phyloP scores from a whole-genome alignment of 2,113 vertebrate species.

The Trematocara marginatum region DNA sequence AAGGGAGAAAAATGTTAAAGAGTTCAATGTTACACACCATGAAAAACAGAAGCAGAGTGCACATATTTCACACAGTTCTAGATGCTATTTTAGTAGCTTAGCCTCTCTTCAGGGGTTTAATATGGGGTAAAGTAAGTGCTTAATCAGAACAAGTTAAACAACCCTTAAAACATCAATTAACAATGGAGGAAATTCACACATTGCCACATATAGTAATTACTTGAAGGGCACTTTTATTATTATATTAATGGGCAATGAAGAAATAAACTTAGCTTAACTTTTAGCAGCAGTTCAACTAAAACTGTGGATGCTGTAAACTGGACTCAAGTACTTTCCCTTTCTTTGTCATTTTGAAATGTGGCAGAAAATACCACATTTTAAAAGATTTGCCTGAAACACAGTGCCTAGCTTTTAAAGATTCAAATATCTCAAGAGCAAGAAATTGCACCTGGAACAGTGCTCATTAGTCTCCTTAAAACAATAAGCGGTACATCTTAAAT shows the following conservation, averaged over 20 bases:
- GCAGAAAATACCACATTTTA: not conserved
- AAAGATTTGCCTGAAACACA: not conserved
- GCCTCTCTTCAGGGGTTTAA: not conserved
- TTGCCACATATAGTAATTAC: not conserved
- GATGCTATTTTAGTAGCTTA: not conserved
- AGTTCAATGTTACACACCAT: not conserved
- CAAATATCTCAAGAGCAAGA: not conserved
- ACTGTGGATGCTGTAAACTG: not conserved
- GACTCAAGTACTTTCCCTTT: not conserved
- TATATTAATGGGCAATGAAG: not conserved
- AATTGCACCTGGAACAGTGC: not conserved
- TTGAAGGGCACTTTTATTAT: not conserved
- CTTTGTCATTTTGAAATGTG: not conserved
- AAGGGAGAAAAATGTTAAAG: not conserved
- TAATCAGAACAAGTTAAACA: not conserved
- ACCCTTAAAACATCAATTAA: not conserved
- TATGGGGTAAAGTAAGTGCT: not conserved
- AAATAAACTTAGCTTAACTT: not conserved
- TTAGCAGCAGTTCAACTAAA: not conserved
- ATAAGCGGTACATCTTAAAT: not conserved
- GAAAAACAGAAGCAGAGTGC: not conserved
- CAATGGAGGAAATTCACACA: not conserved
- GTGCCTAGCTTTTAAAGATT: not conserved
- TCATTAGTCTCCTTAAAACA: not conserved
- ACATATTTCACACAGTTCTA: not conserved